A percentile compares a stretch with the other conserved stretches of the same genome.
These are phyloP conservation scores for Phrynosoma platyrhinos DNA, from an alignment of 2,113 vertebrate species.

Conservation along the genomic window DNA sequence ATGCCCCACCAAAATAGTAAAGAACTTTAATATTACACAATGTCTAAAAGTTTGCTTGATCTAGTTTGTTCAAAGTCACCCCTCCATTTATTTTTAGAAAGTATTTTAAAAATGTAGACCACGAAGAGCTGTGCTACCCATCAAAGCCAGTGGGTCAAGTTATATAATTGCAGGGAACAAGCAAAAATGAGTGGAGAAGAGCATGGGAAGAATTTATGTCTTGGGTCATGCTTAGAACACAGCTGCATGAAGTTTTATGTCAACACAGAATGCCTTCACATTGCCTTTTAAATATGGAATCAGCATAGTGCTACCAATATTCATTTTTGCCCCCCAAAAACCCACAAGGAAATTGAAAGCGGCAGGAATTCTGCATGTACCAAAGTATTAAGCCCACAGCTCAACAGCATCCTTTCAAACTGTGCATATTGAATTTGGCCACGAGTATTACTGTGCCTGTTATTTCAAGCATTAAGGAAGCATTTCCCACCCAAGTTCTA, in stretches of 20 bases:
- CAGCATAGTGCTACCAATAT: background rate
- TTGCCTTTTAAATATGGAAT: slow-evolving; percentile 4
- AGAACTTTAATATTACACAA: slow-evolving; percentile 16
- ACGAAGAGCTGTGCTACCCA: background rate
- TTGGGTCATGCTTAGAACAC: too few relatives aligned
- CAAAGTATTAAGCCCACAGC: background rate
- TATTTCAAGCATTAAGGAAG: slow-evolving; percentile 1
- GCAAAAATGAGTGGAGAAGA: slow-evolving; percentile 24
- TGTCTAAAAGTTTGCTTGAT: slow-evolving; percentile 13
- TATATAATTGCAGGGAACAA: slow-evolving; percentile 52
- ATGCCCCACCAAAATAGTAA: background rate
- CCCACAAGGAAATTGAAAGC: background rate
- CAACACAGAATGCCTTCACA: background rate
- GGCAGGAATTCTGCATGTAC: slow-evolving; percentile 11
- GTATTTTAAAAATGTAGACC: slow-evolving; percentile 36
- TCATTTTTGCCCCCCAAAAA: background rate
- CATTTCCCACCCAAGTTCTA: background rate
- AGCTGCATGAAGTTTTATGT: background rate
- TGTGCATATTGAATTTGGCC: slow-evolving; percentile 45
- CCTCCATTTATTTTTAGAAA: slow-evolving; percentile 27
- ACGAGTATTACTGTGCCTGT: background rate
- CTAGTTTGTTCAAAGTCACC: slow-evolving; percentile 42
- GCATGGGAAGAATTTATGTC: background rate
- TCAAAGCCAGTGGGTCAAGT: slow-evolving; percentile 19
- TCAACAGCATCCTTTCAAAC: slow-evolving; percentile 11